Base-by-base conservation (phyloP, 1,140 invertebrate genomes). In the Propsilocerus akamusi region DNA sequence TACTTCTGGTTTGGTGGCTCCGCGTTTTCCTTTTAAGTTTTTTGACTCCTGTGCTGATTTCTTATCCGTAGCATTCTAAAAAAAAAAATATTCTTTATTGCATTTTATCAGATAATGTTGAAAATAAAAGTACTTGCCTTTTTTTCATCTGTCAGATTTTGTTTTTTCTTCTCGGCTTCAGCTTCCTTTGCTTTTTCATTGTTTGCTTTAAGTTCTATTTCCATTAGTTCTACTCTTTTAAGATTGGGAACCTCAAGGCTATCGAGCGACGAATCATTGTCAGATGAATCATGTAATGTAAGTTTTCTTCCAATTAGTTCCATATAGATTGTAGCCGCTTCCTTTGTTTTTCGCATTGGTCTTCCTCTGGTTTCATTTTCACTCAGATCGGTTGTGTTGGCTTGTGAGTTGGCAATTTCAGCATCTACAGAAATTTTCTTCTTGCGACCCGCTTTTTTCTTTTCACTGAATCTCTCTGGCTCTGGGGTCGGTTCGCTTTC, bases 271-370 rank as follows among this genome's bases (percentile, higher is more conserved):
- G 72, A 56, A 57, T 73, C 72, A 55, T 80, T 77, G 10, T 76
- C 74, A 54, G 79, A 76, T 20, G 71, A 72, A 6, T 72, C 63
- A 53, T 75, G 74, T 48, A 69, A 56, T 55, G 72, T 68, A 20
- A 83, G 65, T 58, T 81, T 80, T 55, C 78, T 74, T 7, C 77
- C 78, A 23, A 85, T 67, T 53, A 83, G 74, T 58, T 82, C 80
- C 76, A 84, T 80, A 53, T 80, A 84, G 23, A 82, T 72, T 17
- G 80, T 72, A 12, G 81, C 81, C 47, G 78, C 79, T 65, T 83
- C 80, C 60, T 83, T 85, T 5, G 80, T 83, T 61, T 81, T 84
- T 30, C 82, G 68, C 1, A 74, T 72, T 0, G 80, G 80, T 32
- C 81, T 55, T 41, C 59, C 57, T 41, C 63, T 59, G 0, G 57